Evolutionary conservation across 2,797 vertebrate genomes (phyloP).

Genomic region (Pampus argenteus): DNA sequence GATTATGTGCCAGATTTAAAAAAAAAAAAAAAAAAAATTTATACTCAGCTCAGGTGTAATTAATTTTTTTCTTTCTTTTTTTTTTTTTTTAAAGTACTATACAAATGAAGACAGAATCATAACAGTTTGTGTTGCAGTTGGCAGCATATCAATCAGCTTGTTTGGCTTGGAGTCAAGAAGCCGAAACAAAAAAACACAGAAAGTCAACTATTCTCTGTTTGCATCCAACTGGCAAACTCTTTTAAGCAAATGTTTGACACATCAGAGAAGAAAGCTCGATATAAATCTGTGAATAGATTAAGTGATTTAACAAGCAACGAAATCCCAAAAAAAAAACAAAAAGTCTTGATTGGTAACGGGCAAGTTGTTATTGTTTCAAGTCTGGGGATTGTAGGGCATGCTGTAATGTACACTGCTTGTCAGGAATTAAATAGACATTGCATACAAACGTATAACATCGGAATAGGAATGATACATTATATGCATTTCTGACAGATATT

Average conservation of each 20-base stretch:
- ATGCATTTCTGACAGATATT: too few species aligned
- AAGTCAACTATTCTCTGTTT: conserved; percentile 8
- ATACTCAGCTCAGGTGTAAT: neutral
- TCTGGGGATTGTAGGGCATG: too few species aligned
- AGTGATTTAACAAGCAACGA: neutral
- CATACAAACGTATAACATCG: neutral
- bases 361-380: neutral
- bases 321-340: too few species aligned
- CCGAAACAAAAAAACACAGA: conserved; percentile 17
- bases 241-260: conserved; percentile 24
- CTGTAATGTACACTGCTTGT: neutral
- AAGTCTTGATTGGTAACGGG: neutral
- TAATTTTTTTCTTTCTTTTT: too few species aligned
- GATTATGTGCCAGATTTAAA: conserved; percentile 35
- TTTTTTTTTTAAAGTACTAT: neutral
- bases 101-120: conserved; percentile 13
- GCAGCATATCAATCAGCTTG: conserved; percentile 35
- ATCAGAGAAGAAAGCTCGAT: neutral
- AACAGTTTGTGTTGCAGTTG: conserved; percentile 47
- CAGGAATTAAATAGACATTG: neutral
- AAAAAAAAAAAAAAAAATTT: too few species aligned
- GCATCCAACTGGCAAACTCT: conserved; percentile 11
- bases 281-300: conserved; percentile 9
- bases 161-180: conserved; percentile 41
- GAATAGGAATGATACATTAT: too few species aligned